Conservation (phyloP, 2,113 vertebrate species). For the Chamaea fasciata region DNA sequence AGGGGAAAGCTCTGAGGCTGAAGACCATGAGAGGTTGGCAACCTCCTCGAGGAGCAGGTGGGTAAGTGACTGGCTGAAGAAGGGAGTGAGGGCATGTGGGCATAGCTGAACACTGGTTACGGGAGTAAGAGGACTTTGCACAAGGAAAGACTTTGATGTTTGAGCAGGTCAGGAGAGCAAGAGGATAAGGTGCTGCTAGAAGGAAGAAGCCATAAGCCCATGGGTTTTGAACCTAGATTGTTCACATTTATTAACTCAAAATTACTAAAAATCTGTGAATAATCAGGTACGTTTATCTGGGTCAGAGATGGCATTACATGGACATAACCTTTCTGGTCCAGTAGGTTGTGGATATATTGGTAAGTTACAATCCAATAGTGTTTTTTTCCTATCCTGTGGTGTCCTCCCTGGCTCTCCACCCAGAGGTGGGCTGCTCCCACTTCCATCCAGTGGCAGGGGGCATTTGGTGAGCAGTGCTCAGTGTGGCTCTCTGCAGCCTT, state of each 20-base stretch:
- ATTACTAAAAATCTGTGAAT: neutral
- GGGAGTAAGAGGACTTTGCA: neutral
- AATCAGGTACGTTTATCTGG: neutral
- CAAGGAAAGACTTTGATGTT: neutral
- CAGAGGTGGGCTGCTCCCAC: neutral
- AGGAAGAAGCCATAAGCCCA: neutral
- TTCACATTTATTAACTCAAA: neutral
- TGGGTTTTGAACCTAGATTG: neutral
- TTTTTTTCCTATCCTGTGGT: neutral
- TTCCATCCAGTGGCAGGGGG: neutral
- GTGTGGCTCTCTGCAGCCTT: neutral
- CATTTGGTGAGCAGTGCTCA: accelerated
- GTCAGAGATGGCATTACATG: neutral
- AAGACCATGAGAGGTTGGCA: neutral
- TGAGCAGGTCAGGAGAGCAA: neutral
- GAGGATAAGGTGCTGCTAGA: neutral
- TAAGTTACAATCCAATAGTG: neutral
- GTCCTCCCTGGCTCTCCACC: neutral
- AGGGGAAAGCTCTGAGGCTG: neutral
- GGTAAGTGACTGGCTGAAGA: neutral
- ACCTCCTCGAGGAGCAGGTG: neutral
- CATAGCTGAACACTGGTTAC: neutral
- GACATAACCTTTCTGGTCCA: neutral
- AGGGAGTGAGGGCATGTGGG: neutral
- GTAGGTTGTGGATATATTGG: accelerated